These are phyloP conservation scores for Scolopax rusticola DNA, from an alignment of 2,797 vertebrate species.

Conservation along the genomic window DNA sequence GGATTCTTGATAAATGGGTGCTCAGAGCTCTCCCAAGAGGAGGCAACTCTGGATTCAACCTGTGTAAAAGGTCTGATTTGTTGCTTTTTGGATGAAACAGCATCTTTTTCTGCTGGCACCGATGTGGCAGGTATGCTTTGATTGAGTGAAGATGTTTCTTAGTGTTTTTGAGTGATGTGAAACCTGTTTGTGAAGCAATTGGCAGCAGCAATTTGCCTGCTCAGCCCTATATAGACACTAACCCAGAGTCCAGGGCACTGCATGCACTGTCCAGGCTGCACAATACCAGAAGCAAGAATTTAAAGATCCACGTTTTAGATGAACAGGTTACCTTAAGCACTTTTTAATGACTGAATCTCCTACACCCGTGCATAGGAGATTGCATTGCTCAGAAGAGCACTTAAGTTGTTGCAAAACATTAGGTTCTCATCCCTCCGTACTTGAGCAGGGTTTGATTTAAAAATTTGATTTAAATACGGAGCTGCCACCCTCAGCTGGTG, in stretches of 20 bases:
- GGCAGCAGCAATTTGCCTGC: background rate
- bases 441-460: background rate
- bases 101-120: background rate
- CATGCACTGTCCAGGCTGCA: background rate
- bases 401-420: background rate
- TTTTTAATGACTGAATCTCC: background rate
- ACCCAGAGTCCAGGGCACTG: background rate
- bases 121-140: background rate
- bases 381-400: background rate
- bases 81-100: background rate
- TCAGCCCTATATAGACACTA: background rate
- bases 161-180: background rate
- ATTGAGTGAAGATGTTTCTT: background rate
- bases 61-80: background rate
- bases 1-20: background rate
- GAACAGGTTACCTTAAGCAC: background rate
- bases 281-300: background rate
- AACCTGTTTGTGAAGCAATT: background rate
- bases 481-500: background rate
- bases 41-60: background rate
- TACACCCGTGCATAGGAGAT: too few relatives aligned
- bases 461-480: background rate
- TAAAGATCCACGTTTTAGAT: background rate
- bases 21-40: background rate
- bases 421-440: background rate